Conservation (phyloP, 2,797 vertebrate genomes). For the Eulemur rubriventer region DNA sequence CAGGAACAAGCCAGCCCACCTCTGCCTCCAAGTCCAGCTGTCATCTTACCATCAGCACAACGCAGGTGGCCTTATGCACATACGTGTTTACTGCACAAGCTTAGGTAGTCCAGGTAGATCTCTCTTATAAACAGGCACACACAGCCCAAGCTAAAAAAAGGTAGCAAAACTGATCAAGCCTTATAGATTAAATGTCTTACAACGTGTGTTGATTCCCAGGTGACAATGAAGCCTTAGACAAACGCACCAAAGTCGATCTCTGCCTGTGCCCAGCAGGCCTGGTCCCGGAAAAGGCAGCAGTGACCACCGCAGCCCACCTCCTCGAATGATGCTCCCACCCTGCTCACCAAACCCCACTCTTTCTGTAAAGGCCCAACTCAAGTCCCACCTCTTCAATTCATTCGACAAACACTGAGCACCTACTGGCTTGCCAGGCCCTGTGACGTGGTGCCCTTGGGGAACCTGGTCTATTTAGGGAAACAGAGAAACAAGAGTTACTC, state of each 20-base stretch:
- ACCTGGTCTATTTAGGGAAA: neutral
- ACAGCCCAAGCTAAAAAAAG: neutral
- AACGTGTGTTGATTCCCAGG: rapidly evolving
- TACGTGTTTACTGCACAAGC: rapidly evolving
- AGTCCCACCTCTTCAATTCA: neutral
- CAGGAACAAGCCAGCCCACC: neutral
- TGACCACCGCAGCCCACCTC: neutral
- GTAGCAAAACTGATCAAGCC: neutral
- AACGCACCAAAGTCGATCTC: neutral
- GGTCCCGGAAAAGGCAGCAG: neutral
- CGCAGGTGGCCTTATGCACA: rapidly evolving
- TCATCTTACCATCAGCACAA: rapidly evolving
- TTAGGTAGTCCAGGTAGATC: neutral
- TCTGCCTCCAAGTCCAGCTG: neutral
- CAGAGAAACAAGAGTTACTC: too few species aligned
- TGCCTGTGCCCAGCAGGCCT: neutral
- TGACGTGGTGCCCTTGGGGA: neutral
- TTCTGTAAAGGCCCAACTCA: neutral
- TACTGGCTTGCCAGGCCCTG: neutral
- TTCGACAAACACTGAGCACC: neutral
- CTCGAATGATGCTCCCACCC: neutral
- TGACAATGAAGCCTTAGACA: neutral
- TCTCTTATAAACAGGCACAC: neutral
- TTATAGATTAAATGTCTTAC: neutral
- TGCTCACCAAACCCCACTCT: neutral